Evolutionary conservation across 2,113 vertebrate species (phyloP).

Genomic region (Deroptyus accipitrinus): DNA sequence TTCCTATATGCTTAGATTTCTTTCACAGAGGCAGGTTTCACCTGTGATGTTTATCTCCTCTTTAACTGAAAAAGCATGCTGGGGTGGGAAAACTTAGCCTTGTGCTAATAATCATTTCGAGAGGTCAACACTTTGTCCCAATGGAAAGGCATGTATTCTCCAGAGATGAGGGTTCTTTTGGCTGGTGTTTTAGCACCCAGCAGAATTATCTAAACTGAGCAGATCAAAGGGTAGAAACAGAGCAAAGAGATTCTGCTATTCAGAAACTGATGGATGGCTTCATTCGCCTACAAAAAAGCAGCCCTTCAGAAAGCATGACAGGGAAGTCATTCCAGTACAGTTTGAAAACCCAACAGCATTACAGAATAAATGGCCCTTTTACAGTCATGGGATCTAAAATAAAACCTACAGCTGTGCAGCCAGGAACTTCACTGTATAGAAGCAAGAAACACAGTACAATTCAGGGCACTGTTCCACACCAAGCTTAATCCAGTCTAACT

Average conservation of each 20-base stretch:
- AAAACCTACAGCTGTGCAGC: conserved; percentile 33
- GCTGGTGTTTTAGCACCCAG: background rate
- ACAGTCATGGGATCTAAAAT: background rate
- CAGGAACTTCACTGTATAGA: background rate
- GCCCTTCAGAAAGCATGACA: background rate
- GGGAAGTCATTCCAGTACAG: background rate
- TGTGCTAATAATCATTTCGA: background rate
- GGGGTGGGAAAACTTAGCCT: background rate
- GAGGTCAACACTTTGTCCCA: background rate
- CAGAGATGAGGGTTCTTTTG: background rate
- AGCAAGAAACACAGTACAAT: background rate
- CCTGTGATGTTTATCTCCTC: background rate
- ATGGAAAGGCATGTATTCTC: background rate
- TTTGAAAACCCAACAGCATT: background rate
- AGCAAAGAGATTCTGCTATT: background rate
- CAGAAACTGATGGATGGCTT: background rate
- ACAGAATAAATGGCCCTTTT: conserved; percentile 1
- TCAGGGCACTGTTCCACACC: background rate
- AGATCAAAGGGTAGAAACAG: background rate
- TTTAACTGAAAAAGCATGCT: background rate
- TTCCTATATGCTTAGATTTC: background rate
- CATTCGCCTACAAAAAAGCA: background rate
- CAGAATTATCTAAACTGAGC: background rate
- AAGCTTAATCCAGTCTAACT: background rate
- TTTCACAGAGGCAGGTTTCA: background rate